Percentiles rank a stretch among this genome's conserved stretches.
phyloP scores from a whole-genome alignment of 1,140 invertebrate species.

The Pseudomyrmex gracilis region DNA sequence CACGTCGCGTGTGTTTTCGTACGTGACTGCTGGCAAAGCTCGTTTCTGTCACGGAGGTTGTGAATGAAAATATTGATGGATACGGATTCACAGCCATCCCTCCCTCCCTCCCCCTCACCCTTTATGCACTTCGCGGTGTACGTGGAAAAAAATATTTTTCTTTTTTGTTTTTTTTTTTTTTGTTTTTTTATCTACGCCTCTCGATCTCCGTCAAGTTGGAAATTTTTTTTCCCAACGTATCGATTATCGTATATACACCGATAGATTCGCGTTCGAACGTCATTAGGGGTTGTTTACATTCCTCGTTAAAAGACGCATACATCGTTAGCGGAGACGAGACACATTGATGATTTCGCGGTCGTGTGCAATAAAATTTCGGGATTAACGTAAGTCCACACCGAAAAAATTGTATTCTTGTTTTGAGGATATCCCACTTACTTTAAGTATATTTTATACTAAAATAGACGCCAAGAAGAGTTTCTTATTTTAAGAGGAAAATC shows the following conservation, averaged over 20 bases:
- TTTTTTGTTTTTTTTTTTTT: no score
- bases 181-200: background rate
- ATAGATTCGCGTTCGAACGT: background rate
- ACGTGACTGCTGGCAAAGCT: conserved; percentile 75
- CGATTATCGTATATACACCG: background rate
- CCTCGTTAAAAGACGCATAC: no score
- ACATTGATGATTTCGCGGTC: no score
- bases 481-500: no score
- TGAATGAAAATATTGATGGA: conserved; percentile 79
- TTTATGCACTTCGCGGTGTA: conserved; percentile 24
- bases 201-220: background rate
- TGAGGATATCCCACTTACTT: no score
- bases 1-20: conserved; percentile 73
- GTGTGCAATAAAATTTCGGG: no score
- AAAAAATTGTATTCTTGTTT: no score
- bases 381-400: no score
- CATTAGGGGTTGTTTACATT: no score
- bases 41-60: conserved; percentile 71
- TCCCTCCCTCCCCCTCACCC: background rate
- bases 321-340: no score
- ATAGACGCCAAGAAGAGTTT: no score
- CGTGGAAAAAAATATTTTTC: conserved; percentile 68
- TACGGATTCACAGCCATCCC: conserved; percentile 49
- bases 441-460: no score
- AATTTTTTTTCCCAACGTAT: conserved; percentile 24